These are phyloP conservation scores for Argyrosomus regius DNA, from an alignment of 2,797 vertebrate species.

Conservation along the genomic window DNA sequence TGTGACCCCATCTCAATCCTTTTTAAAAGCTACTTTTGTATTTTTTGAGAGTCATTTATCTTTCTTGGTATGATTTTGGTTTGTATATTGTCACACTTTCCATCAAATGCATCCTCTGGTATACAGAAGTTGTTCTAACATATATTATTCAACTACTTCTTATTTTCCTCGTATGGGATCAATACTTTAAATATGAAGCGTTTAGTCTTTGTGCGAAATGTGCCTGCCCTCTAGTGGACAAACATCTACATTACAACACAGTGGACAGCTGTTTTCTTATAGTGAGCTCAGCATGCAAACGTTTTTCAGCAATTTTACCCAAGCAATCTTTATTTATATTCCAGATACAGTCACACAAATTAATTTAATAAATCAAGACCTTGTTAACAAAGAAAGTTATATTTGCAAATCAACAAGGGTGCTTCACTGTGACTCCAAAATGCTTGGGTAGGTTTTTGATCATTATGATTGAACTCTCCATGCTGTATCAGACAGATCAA, in stretches of 20 bases:
- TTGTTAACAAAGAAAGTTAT: slow-evolving; percentile 17
- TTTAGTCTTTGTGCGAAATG: not conserved
- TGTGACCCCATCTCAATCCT: too few species aligned
- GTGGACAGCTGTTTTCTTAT: not conserved
- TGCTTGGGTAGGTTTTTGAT: not conserved
- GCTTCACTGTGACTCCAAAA: not conserved
- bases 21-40: too few species aligned
- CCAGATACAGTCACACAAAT: slow-evolving; percentile 19
- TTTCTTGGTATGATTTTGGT: not conserved
- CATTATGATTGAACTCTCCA: not conserved
- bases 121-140: not conserved
- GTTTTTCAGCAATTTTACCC: not conserved
- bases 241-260: not conserved
- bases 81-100: not conserved
- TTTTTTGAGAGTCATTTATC: too few species aligned
- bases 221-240: slow-evolving; percentile 57
- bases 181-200: not conserved
- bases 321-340: slow-evolving; percentile 45
- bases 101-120: not conserved
- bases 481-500: slow-evolving; percentile 9
- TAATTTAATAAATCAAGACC: not conserved
- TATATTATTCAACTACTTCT: not conserved
- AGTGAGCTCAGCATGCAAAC: not conserved
- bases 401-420: slow-evolving; percentile 8
- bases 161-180: not conserved